A percentile compares a stretch with the other conserved stretches of the same genome.
Conservation (phyloP, 2,113 vertebrate genomes). For the Athene cunicularia region DNA sequence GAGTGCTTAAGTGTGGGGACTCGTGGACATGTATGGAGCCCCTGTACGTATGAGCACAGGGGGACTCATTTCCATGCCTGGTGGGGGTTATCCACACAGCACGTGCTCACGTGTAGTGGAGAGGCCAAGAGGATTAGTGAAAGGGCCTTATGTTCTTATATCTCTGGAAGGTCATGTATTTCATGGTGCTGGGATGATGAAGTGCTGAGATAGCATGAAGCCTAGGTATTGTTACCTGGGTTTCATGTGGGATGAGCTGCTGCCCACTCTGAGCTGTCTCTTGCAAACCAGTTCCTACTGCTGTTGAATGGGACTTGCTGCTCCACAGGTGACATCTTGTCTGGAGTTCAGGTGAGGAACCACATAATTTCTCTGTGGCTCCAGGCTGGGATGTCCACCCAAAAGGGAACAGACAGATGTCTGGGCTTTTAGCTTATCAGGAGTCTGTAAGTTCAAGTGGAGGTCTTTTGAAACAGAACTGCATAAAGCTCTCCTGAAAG, state of each 20-base stretch:
- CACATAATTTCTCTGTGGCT: neutral
- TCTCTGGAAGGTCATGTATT: neutral
- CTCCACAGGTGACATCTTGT: rapidly evolving
- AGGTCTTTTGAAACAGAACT: neutral
- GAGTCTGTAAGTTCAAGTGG: neutral
- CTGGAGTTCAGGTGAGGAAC: neutral
- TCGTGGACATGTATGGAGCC: rapidly evolving
- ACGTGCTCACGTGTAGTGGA: rapidly evolving
- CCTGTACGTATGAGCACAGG: rapidly evolving
- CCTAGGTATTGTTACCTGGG: neutral
- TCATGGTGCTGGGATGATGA: neutral
- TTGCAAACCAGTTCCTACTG: neutral
- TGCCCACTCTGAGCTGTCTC: rapidly evolving
- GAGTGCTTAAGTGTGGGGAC: neutral
- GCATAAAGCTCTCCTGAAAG: neutral
- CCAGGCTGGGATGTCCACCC: neutral
- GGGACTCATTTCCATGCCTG: rapidly evolving
- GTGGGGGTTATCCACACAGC: neutral
- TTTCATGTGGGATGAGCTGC: neutral
- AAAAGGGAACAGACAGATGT: neutral
- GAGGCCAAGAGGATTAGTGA: neutral
- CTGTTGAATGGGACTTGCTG: neutral
- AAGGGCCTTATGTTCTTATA: neutral
- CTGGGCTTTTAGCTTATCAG: neutral
- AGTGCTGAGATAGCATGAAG: neutral